These are phyloP conservation scores for Rhagoletis zephyria DNA, from an alignment of 1,140 invertebrate genomes.

Conservation along the genomic window DNA sequence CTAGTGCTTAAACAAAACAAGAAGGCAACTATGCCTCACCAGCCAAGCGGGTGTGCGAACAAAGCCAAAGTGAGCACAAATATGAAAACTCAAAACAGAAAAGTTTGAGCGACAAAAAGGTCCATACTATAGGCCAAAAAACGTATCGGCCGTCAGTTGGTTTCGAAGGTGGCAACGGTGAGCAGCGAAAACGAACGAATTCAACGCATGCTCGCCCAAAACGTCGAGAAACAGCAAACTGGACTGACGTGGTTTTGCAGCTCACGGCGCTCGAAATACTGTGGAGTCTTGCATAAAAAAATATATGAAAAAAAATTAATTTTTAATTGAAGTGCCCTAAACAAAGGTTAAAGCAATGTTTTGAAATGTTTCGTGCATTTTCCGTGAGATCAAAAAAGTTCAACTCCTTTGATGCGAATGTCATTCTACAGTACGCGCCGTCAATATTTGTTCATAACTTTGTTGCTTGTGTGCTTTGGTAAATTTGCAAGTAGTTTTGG, in stretches of 20 bases:
- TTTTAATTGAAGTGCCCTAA: too few relatives aligned
- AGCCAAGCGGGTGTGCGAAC: neutral
- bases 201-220: constrained; percentile 15
- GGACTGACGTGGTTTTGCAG: constrained; percentile 37
- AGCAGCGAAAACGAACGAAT: constrained; percentile 12
- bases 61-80: neutral
- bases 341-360: too few relatives aligned
- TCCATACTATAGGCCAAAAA: neutral
- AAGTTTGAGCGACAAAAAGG: constrained; percentile 17
- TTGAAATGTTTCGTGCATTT: too few relatives aligned
- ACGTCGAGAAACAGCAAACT: constrained; percentile 4
- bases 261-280: neutral
- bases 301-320: neutral
- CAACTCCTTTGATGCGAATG: neutral
- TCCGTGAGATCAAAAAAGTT: too few relatives aligned
- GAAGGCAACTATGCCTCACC: too few relatives aligned
- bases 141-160: constrained; percentile 1
- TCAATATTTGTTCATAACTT: neutral
- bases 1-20: too few relatives aligned
- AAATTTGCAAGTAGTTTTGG: too few relatives aligned
- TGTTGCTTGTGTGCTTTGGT: neutral
- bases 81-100: neutral
- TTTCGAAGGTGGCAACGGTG: constrained; percentile 29
- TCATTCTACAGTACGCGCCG: neutral
- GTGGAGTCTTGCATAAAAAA: neutral